Conservation (phyloP, 2,797 vertebrate species). For the Phylloscopus collybita region DNA sequence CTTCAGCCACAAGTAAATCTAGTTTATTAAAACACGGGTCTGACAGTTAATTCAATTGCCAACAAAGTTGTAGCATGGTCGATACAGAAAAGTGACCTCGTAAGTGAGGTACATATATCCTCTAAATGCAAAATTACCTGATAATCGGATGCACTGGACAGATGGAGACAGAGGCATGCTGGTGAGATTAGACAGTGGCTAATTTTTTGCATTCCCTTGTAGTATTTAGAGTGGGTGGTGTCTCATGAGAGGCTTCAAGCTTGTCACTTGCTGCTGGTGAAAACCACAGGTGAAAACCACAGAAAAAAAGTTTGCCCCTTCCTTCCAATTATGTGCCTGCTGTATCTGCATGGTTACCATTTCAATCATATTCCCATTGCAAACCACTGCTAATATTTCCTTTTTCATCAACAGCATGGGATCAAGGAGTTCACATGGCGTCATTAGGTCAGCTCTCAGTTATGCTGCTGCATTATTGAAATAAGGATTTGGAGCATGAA, state of each 20-base stretch:
- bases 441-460: neutral
- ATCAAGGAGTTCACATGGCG: neutral
- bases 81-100: neutral
- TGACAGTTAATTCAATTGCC: constrained; percentile 23
- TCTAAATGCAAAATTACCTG: neutral
- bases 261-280: neutral
- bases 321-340: neutral
- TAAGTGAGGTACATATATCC: neutral
- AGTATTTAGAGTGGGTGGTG: neutral
- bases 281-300: neutral
- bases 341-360: neutral
- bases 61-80: neutral
- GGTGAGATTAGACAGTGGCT: neutral
- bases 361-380: neutral
- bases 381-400: neutral
- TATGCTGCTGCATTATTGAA: neutral
- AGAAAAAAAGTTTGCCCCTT: neutral
- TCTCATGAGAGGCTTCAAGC: neutral
- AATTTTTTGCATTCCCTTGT: neutral
- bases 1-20: constrained; percentile 8
- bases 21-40: constrained; percentile 47
- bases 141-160: neutral
- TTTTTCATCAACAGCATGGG: neutral
- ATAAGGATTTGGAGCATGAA: neutral
- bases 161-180: neutral